These are phyloP conservation scores for Premnoplex brunnescens DNA, from an alignment of 2,797 vertebrate species.

Conservation along the genomic window DNA sequence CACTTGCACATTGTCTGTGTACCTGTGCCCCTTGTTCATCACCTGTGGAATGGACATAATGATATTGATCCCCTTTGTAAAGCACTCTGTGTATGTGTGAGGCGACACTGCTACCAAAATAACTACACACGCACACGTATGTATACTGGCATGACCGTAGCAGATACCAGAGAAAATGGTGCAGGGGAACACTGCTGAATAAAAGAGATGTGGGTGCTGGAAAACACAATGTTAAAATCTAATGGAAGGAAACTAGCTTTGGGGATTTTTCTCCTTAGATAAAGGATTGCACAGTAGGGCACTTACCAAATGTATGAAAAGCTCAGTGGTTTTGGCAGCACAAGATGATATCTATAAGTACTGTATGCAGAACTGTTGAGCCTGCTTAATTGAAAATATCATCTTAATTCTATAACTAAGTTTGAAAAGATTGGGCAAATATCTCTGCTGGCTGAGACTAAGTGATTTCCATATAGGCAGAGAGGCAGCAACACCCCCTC, in stretches of 20 bases:
- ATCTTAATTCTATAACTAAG: not conserved
- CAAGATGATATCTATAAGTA: not conserved
- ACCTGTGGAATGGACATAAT: not conserved
- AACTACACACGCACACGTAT: too few relatives aligned
- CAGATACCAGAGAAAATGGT: not conserved
- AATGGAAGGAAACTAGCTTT: not conserved
- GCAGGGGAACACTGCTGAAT: not conserved
- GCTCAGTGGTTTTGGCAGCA: not conserved
- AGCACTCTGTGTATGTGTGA: fast-evolving
- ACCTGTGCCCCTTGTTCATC: not conserved
- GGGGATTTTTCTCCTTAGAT: not conserved
- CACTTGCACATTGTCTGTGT: not conserved
- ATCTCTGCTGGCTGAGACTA: not conserved
- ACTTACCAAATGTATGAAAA: not conserved
- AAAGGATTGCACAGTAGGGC: not conserved
- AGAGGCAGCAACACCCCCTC: not conserved
- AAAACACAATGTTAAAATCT: not conserved
- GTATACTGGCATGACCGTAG: not conserved
- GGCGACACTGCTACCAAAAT: not conserved
- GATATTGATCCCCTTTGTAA: not conserved
- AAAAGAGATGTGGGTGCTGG: not conserved
- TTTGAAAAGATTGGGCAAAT: not conserved
- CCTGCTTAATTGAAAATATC: not conserved
- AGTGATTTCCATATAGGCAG: not conserved
- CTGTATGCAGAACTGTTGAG: not conserved